A percentile compares a stretch with the other conserved stretches of the same genome.
phyloP scores from a whole-genome alignment of 2,113 vertebrate genomes.

The Pagrus major region DNA sequence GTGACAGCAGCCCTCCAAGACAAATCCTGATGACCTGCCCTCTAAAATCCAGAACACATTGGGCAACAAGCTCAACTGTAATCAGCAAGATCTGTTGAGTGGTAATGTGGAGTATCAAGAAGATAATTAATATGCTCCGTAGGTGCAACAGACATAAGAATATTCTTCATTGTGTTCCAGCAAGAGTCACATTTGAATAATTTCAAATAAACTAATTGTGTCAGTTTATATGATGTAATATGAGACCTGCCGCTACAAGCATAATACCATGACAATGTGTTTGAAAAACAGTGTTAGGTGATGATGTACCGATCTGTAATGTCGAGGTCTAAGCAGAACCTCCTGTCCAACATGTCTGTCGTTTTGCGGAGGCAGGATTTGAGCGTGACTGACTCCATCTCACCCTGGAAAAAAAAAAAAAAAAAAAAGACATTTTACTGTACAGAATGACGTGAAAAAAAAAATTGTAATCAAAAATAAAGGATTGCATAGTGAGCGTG shows the following conservation, averaged over 20 bases:
- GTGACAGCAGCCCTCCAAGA: constrained; percentile 24
- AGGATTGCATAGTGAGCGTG: no score
- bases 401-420: constrained; percentile 87
- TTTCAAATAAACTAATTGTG: not conserved
- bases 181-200: not conserved
- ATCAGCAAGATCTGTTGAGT: constrained; percentile 1
- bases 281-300: not conserved
- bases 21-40: constrained; percentile 18
- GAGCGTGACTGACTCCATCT: constrained; percentile 89
- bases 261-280: not conserved
- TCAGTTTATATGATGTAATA: not conserved
- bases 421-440: constrained; percentile 4
- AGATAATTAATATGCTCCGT: not conserved
- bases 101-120: not conserved
- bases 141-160: not conserved
- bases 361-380: constrained; percentile 92
- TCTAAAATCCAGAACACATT: constrained; percentile 11
- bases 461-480: not conserved
- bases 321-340: constrained; percentile 98
- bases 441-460: not conserved
- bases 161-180: constrained; percentile 3
- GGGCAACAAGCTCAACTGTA: not conserved
- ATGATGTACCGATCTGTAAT: constrained; percentile 90
- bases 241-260: not conserved
- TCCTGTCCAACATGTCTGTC: constrained; percentile 89